phyloP scores from a whole-genome alignment of 2,888 invertebrate species.

The Cosmia trapezina region DNA sequence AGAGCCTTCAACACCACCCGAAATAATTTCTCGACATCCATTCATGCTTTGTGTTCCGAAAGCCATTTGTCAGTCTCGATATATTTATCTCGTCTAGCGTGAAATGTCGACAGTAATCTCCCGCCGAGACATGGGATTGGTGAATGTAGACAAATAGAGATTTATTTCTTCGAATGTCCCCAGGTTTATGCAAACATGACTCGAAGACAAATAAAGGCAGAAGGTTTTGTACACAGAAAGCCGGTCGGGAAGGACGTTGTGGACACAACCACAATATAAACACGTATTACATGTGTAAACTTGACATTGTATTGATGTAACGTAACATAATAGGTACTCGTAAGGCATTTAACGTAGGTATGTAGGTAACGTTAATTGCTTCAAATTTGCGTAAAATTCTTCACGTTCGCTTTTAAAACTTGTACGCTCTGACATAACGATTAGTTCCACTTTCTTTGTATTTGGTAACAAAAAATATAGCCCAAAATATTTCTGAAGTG shows the following conservation, averaged over 20 bases:
- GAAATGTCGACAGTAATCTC: slow-evolving; percentile 73
- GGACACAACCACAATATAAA: slow-evolving; percentile 73
- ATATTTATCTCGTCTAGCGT: slow-evolving; percentile 73
- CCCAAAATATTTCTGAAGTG: background rate
- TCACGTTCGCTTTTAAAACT: slow-evolving; percentile 8
- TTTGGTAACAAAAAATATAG: slow-evolving; percentile 2
- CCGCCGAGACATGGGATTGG: slow-evolving; percentile 77
- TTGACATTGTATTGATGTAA: slow-evolving; percentile 74
- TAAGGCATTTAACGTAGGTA: background rate
- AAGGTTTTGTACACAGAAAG: slow-evolving; percentile 76
- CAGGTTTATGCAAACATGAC: slow-evolving; percentile 82
- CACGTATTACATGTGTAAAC: slow-evolving; percentile 73
- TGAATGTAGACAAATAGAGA: slow-evolving; percentile 84
- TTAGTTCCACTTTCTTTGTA: slow-evolving; percentile 35
- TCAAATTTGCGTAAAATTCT: slow-evolving; percentile 44
- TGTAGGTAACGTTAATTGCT: slow-evolving; percentile 27
- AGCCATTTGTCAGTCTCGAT: slow-evolving; percentile 69
- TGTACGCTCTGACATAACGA: slow-evolving; percentile 9
- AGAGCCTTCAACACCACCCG: slow-evolving; percentile 77
- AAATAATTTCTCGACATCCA: slow-evolving; percentile 57
- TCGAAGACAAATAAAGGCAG: slow-evolving; percentile 76
- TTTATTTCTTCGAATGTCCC: slow-evolving; percentile 81
- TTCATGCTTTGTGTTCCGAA: slow-evolving; percentile 60
- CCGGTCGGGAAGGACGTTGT: slow-evolving; percentile 75
- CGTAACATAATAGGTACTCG: slow-evolving; percentile 53